Conservation (phyloP, 2,113 vertebrate genomes). For the Astur gentilis region DNA sequence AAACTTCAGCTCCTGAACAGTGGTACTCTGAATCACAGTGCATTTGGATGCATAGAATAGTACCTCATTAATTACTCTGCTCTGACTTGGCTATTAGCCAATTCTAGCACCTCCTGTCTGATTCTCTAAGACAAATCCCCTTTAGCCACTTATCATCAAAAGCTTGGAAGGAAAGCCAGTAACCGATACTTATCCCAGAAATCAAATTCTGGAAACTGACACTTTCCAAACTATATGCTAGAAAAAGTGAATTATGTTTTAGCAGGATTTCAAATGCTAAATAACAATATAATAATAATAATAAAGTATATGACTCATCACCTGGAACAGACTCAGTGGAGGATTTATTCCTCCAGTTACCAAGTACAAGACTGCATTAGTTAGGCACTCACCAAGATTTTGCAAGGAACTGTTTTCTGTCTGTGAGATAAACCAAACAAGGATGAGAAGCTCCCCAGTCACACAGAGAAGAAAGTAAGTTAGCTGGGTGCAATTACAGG, state of each 20-base stretch:
- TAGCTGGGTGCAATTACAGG: neutral
- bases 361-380: neutral
- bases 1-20: neutral
- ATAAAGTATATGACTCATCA: neutral
- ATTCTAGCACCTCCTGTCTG: neutral
- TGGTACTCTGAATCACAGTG: neutral
- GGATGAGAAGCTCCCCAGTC: neutral
- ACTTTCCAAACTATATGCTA: neutral
- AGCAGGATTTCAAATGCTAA: neutral
- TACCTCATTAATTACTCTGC: neutral
- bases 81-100: neutral
- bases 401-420: neutral
- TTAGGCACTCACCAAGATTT: neutral
- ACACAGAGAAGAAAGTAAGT: neutral
- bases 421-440: neutral
- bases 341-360: neutral
- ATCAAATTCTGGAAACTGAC: neutral
- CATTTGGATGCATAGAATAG: neutral
- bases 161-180: neutral
- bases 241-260: neutral
- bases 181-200: conserved; percentile 6
- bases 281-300: neutral
- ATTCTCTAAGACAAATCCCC: conserved; percentile 15
- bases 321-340: neutral
- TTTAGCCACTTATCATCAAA: neutral